Conservation (phyloP, 1,140 invertebrate genomes). For the Hormaphis cornu region DNA sequence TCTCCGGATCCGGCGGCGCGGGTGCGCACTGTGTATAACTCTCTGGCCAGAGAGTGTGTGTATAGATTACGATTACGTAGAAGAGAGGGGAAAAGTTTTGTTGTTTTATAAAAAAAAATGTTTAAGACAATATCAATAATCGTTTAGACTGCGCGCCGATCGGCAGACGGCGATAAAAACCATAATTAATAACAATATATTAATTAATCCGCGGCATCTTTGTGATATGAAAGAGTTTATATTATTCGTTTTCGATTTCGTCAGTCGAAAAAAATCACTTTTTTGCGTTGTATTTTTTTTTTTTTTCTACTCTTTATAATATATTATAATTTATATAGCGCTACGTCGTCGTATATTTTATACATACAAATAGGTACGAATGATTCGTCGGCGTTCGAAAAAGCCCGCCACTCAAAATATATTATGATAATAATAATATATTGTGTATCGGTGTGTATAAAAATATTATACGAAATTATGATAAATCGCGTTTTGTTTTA, state of each 20-base stretch:
- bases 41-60: neutral
- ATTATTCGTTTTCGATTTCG: conserved; percentile 11
- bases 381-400: too few relatives aligned
- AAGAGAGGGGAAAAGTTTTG: neutral
- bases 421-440: too few relatives aligned
- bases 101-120: neutral
- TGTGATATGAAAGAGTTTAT: conserved; percentile 22
- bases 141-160: neutral
- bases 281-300: conserved; percentile 26
- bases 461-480: too few relatives aligned
- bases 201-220: neutral
- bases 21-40: neutral
- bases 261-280: too few relatives aligned
- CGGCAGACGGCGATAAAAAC: neutral
- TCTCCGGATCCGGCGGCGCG: too few relatives aligned
- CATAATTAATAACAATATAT: too few relatives aligned
- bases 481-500: too few relatives aligned
- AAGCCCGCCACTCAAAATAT: too few relatives aligned
- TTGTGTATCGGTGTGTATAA: too few relatives aligned
- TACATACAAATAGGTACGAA: too few relatives aligned
- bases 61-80: neutral
- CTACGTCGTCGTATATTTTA: too few relatives aligned
- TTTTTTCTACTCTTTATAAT: neutral
- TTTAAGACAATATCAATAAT: too few relatives aligned
- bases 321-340: neutral